Evolutionary conservation across 2,113 vertebrate species (phyloP), one percentile per base, ranked within the genome.

Genomic region (Acanthisitta chloris): DNA sequence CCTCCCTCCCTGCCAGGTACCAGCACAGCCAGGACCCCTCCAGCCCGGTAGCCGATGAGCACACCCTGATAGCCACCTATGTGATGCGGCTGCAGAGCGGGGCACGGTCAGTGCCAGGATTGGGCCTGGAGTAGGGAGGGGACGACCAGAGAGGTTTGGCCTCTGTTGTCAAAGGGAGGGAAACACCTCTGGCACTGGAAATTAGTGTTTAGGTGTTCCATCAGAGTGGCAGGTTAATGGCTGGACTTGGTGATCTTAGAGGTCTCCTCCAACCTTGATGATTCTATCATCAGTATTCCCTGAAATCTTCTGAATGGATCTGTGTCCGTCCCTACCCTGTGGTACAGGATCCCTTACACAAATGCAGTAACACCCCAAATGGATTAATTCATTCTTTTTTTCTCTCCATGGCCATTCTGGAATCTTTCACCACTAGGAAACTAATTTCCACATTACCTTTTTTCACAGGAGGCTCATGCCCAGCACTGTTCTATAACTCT

Each of bases 1-100:
- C 97, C 93, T 86, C 49, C 96, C 1, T 79, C 59, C 45, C 94
- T 64, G 67, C 93, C 65, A 98, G 98, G 98, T 98, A 78, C 45
- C 98, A 70, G 58, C 79, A 45, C 95, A 79, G 64, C 92, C 88
- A 59, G 92, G 95, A 96, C 4, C 29, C 66, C n/a, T 88, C 92
- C 95, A 45, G 91, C 78, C 97, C 17, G 19, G 69, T 96, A 80
- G 96, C 97, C 11, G 98, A 98, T 48, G 98, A 98, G 96, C 98
- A 98, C 38, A 94, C 96, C 8, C 96, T 98, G 97, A 98, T 98
- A 74, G 98, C 98, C 26, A 93, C 97, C 88, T 97, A 94, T 54
- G 98, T 98, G 96, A 96, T 70, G 80, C 97, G 96, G 65, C 98
- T 98, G 58, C 98, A 97, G 92, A 94, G 94, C 43, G 86, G 97